These are phyloP conservation scores for Tachystola acroxantha DNA, from an alignment of 2,888 invertebrate species.

Conservation along the genomic window DNA sequence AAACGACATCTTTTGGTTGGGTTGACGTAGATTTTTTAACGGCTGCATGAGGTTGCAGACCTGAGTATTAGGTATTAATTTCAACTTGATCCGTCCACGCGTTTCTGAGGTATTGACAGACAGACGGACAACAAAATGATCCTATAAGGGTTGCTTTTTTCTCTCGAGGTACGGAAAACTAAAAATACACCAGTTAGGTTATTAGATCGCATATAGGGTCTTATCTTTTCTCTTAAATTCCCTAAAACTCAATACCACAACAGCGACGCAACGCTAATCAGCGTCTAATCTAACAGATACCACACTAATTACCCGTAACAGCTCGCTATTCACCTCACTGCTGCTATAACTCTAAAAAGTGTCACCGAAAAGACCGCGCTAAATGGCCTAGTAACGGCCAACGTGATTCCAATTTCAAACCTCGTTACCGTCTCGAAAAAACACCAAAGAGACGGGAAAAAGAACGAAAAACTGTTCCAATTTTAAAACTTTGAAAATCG, in stretches of 20 bases:
- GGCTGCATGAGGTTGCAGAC: too few species aligned
- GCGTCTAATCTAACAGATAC: constrained; percentile 41
- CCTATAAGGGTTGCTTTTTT: too few species aligned
- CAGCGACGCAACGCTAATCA: constrained; percentile 30
- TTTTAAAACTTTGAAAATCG: constrained; percentile 35
- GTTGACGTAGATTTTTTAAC: too few species aligned
- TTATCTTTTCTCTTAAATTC: too few species aligned
- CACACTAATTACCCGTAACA: constrained; percentile 50
- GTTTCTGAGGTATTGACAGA: too few species aligned
- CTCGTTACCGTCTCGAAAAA: constrained; percentile 57
- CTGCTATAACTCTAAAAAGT: constrained; percentile 43
- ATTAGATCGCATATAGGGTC: too few species aligned
- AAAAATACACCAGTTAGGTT: too few species aligned
- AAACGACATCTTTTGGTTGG: too few species aligned
- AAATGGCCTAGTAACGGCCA: constrained; percentile 54
- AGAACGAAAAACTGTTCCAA: constrained; percentile 30
- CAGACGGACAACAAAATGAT: too few species aligned
- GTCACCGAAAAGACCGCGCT: constrained; percentile 49
- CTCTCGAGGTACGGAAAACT: too few species aligned
- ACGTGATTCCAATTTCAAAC: constrained; percentile 67
- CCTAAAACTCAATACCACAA: constrained; percentile 22
- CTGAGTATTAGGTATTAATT: too few species aligned
- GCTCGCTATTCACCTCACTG: constrained; percentile 42
- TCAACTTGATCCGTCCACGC: too few species aligned
- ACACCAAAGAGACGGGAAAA: constrained; percentile 30